phyloP scores from a whole-genome alignment of 2,113 vertebrate species.

The Motacilla tschutschensis region DNA sequence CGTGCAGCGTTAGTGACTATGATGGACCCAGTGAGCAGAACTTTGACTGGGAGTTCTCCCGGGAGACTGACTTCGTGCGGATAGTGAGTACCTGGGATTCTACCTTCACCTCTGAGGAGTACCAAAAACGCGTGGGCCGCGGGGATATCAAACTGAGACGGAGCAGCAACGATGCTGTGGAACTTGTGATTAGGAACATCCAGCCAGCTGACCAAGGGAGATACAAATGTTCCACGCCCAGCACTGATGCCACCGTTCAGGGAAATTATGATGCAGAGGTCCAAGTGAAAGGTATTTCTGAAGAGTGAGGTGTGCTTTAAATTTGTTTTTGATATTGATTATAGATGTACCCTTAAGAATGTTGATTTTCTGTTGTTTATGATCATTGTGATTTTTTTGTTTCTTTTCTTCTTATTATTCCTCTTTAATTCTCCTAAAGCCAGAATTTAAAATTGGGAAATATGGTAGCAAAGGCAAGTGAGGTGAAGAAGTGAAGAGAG shows the following conservation, averaged over 20 bases:
- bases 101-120: constrained; percentile 73
- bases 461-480: background rate
- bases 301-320: constrained; percentile 36
- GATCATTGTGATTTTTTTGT: background rate
- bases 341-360: background rate
- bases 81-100: constrained; percentile 89
- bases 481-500: background rate
- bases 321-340: background rate
- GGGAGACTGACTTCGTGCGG: constrained; percentile 40
- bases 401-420: background rate
- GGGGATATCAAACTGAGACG: constrained; percentile 79
- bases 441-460: background rate
- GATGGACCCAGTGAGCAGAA: constrained; percentile 90
- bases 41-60: constrained; percentile 89
- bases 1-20: constrained; percentile 86
- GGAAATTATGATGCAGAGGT: constrained; percentile 91
- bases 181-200: constrained; percentile 82
- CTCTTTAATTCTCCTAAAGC: background rate
- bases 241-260: constrained; percentile 85
- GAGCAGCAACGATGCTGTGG: constrained; percentile 77
- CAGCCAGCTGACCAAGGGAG: constrained; percentile 78
- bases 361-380: background rate
- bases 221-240: constrained; percentile 89
- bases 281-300: constrained; percentile 82
- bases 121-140: constrained; percentile 73